A percentile compares a stretch with the other conserved stretches of the same genome.
Evolutionary conservation across 2,888 invertebrate species (phyloP).

Genomic region (Galeruca laticollis): DNA sequence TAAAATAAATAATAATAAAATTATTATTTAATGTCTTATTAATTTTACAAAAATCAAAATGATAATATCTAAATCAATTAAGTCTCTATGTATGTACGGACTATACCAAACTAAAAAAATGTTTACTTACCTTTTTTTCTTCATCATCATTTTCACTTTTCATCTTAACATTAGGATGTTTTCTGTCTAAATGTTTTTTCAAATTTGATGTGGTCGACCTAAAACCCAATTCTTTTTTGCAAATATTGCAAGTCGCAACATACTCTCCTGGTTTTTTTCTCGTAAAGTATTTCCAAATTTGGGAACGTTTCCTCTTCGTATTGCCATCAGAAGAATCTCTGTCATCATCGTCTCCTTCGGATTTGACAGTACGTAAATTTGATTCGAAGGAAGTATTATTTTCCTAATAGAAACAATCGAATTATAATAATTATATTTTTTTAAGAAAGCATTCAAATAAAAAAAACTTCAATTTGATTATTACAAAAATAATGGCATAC

Average conservation of each 20-base stretch:
- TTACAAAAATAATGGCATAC: background rate
- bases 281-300: constrained; percentile 33
- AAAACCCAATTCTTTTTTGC: constrained; percentile 31
- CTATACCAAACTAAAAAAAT: background rate
- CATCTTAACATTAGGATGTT: constrained; percentile 23
- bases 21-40: too few species aligned
- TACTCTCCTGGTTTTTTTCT: constrained; percentile 26
- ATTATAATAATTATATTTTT: background rate
- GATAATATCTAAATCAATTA: too few species aligned
- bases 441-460: too few species aligned
- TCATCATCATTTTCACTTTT: constrained; percentile 17
- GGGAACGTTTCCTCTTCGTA: constrained; percentile 22
- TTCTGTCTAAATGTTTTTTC: constrained; percentile 32
- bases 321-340: constrained; percentile 15
- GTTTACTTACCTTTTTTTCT: constrained; percentile 10
- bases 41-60: too few species aligned
- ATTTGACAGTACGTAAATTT: background rate
- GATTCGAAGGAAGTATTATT: background rate
- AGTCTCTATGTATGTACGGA: too few species aligned
- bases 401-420: background rate
- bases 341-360: background rate
- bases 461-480: background rate
- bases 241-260: constrained; percentile 24
- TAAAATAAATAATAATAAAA: too few species aligned
- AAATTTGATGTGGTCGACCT: constrained; percentile 26